phyloP scores from a whole-genome alignment of 2,113 vertebrate species.

The Corythornis cristatus region DNA sequence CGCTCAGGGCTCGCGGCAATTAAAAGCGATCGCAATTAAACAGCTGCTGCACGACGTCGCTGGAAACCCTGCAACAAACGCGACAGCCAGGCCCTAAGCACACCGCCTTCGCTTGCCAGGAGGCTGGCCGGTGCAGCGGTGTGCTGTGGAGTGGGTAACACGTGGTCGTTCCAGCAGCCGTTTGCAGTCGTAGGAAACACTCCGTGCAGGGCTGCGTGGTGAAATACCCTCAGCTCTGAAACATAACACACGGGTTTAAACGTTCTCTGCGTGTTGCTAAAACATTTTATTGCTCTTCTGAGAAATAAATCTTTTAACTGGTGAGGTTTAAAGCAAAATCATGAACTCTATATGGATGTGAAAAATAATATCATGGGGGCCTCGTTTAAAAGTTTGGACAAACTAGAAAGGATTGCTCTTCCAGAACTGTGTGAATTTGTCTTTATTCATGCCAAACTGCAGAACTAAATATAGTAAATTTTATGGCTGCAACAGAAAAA shows the following conservation, averaged over 20 bases:
- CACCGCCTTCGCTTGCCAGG: background rate
- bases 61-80: constrained; percentile 13
- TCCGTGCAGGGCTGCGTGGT: background rate
- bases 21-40: constrained; percentile 14
- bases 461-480: constrained; percentile 28
- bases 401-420: constrained; percentile 42
- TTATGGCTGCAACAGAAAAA: constrained; percentile 33
- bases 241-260: background rate
- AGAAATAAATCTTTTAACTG: constrained; percentile 51
- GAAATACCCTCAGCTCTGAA: background rate
- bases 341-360: constrained; percentile 19
- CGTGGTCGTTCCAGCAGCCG: background rate
- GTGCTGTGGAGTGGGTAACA: background rate
- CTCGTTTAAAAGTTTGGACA: constrained; percentile 56
- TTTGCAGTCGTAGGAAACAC: background rate
- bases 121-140: background rate
- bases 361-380: constrained; percentile 19
- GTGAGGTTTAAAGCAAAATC: constrained; percentile 37
- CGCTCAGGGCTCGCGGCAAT: background rate
- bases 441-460: constrained; percentile 30
- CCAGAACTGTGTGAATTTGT: constrained; percentile 16
- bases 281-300: constrained; percentile 40
- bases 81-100: background rate
- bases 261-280: background rate
- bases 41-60: constrained; percentile 28